Percentiles rank a stretch among this genome's conserved stretches.
Conservation (phyloP, 1,140 invertebrate species). For the Trichonephila inaurata region DNA sequence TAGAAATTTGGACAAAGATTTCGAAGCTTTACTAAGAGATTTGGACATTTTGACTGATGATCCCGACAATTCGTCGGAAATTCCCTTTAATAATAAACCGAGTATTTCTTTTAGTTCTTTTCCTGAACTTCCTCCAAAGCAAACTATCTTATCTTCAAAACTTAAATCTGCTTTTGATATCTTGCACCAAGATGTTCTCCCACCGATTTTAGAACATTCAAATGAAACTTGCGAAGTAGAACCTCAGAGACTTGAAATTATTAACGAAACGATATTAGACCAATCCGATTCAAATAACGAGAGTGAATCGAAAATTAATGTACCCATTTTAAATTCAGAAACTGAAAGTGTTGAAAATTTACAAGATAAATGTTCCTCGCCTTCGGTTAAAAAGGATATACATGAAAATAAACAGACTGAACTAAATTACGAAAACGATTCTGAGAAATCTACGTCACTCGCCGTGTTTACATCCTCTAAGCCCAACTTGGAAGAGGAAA, state of each 20-base stretch:
- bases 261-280: not conserved
- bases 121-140: conserved; percentile 8
- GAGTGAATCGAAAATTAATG: not conserved
- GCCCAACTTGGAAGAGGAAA: conserved; percentile 19
- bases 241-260: not conserved
- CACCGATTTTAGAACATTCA: conserved; percentile 39
- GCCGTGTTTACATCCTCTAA: conserved; percentile 32
- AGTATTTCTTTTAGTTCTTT: not conserved
- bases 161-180: conserved; percentile 28
- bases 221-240: conserved; percentile 27
- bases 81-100: not conserved
- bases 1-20: conserved; percentile 61
- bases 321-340: not conserved
- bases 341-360: not conserved
- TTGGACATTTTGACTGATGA: conserved; percentile 54
- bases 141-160: not conserved
- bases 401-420: conserved; percentile 16
- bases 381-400: not conserved
- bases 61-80: not conserved
- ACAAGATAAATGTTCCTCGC: not conserved
- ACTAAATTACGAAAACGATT: not conserved
- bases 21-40: conserved; percentile 42
- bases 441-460: conserved; percentile 25
- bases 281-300: not conserved
- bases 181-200: conserved; percentile 46